A percentile compares a stretch with the other conserved stretches of the same genome.
Evolutionary conservation across 1,140 invertebrate species (phyloP).

Genomic region (Ctenoplectra terminalis): DNA sequence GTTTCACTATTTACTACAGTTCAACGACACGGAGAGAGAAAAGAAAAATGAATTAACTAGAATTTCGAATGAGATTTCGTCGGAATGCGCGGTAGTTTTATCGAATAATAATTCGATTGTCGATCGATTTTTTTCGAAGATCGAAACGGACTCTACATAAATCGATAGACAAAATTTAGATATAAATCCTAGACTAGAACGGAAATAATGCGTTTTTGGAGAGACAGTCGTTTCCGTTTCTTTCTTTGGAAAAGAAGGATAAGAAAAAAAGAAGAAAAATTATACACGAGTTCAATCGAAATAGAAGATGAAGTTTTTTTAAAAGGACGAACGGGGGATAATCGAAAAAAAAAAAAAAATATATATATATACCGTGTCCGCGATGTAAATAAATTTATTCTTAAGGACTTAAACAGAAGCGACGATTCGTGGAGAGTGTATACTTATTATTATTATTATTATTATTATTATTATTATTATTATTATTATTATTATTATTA

Average conservation of each 20-base stretch:
- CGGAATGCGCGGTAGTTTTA: background rate
- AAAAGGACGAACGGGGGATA: background rate
- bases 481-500: constrained; percentile 31
- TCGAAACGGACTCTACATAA: constrained; percentile 18
- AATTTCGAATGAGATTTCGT: background rate
- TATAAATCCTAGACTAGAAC: background rate
- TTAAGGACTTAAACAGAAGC: constrained; percentile 50
- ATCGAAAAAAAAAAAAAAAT: too few relatives aligned
- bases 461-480: constrained; percentile 33
- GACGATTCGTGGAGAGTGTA: constrained; percentile 47
- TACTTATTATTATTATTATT: constrained; percentile 46
- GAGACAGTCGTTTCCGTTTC: constrained; percentile 4
- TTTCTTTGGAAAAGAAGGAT: constrained; percentile 5
- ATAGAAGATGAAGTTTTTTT: background rate
- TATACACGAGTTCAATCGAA: background rate
- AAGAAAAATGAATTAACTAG: background rate
- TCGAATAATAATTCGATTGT: constrained; percentile 8
- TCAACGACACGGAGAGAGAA: background rate
- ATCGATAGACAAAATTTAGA: constrained; percentile 24
- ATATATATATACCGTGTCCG: constrained; percentile 37
- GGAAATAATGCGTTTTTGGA: background rate
- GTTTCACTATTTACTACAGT: constrained; percentile 4
- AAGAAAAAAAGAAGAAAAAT: background rate
- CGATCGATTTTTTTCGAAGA: constrained; percentile 15
- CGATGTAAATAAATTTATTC: constrained; percentile 57